These are phyloP conservation scores for Eupithecia insigniata DNA, from an alignment of 2,888 invertebrate genomes.

Conservation along the genomic window DNA sequence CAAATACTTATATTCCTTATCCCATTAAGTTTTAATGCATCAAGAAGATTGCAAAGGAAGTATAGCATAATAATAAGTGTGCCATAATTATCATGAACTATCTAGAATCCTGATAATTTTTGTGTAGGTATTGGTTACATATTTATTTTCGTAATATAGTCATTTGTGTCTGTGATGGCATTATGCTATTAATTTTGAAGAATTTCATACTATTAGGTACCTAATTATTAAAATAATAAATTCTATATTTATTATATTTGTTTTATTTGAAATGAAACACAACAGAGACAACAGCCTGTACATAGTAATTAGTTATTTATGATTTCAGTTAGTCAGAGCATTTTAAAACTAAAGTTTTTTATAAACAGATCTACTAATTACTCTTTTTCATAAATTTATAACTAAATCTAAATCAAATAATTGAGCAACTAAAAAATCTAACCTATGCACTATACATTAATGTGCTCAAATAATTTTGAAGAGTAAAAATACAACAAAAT, in stretches of 20 bases:
- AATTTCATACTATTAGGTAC: background rate
- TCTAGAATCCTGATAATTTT: background rate
- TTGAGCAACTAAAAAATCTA: conserved; percentile 9
- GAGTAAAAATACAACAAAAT: background rate
- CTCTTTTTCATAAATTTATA: background rate
- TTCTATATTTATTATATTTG: conserved; percentile 9
- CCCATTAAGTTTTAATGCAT: background rate
- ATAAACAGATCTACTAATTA: background rate
- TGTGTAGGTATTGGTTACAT: conserved; percentile 8
- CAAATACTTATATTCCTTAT: background rate
- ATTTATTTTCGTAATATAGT: conserved; percentile 17
- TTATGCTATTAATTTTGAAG: conserved; percentile 2
- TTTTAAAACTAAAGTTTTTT: background rate
- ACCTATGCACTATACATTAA: background rate
- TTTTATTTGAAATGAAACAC: conserved; percentile 4
- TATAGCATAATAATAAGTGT: background rate
- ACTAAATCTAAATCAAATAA: background rate
- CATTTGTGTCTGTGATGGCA: conserved; percentile 32
- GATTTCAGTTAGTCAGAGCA: background rate
- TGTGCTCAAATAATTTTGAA: background rate
- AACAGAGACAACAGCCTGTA: background rate
- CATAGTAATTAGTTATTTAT: background rate
- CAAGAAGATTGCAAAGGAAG: background rate
- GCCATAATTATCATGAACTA: conserved; percentile 8
- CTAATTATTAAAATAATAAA: conserved; percentile 15